These are phyloP conservation scores for Fulica atra DNA, from an alignment of 2,113 vertebrate genomes.

Conservation along the genomic window DNA sequence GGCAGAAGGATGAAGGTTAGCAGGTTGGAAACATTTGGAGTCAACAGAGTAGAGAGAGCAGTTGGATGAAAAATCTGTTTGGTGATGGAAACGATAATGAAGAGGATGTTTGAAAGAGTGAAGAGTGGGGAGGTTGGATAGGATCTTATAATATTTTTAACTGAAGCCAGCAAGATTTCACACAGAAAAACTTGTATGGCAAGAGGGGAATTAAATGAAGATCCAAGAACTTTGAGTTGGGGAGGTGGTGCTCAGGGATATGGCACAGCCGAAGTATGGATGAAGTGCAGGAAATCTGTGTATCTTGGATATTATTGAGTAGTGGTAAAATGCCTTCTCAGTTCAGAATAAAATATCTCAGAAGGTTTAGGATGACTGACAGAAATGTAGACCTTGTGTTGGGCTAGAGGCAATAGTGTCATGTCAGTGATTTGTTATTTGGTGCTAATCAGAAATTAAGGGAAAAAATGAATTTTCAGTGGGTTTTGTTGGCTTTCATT, in stretches of 20 bases:
- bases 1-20: slow-evolving; percentile 65
- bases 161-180: slow-evolving; percentile 4
- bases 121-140: not conserved
- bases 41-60: slow-evolving; percentile 63
- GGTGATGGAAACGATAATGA: slow-evolving; percentile 52
- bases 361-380: not conserved
- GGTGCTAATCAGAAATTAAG: not conserved
- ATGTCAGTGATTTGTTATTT: not conserved
- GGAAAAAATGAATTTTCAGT: not conserved
- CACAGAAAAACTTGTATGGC: not conserved
- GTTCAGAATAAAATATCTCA: not conserved
- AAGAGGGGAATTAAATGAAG: not conserved
- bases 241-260: not conserved
- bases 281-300: not conserved
- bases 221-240: not conserved
- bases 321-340: not conserved
- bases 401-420: not conserved
- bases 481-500: no score
- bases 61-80: slow-evolving; percentile 67
- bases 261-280: not conserved
- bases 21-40: slow-evolving; percentile 64
- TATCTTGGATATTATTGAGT: not conserved
- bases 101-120: slow-evolving; percentile 32
- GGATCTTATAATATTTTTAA: slow-evolving; percentile 15
- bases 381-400: not conserved